Evolutionary conservation across 1,140 invertebrate species (phyloP), one percentile per base, ranked within the genome.

Genomic region (Drosophila pseudoananassae): DNA sequence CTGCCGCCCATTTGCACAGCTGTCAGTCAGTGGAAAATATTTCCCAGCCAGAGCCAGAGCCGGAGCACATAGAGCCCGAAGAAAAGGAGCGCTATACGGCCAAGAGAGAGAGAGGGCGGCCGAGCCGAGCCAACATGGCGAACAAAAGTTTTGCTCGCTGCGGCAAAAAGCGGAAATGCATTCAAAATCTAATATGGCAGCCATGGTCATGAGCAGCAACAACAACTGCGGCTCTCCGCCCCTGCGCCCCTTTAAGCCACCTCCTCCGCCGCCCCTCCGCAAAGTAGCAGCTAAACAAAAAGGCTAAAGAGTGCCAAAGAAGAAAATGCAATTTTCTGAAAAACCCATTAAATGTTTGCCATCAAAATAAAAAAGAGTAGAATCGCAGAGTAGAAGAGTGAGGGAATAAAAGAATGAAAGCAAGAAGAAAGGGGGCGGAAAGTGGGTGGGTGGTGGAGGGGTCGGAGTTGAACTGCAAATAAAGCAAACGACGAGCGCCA

Each of bases 161-260:
- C 83, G 82, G 83, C 82, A 87, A 88, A 90, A 90, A 87, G 78
- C 88, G 88, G 88, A 90, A 90, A 90, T 90, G 88, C 88, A 90
- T 90, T 90, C 88, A 90, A 90, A 90, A 91, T 90, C 88, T 90
- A 90, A 90, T 90, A 90, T 90, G 88, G 88, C 88, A 90, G 88
- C 88, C 88, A 90, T 90, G 88, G 88, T 90, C 88, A 90, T 90
- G 88, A 90, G 88, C 88, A 82, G 70, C 68, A 65, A 38, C 72
- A 57, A 33, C 68, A 50, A 38, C 65, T 66, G 51, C 52, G 43
- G 40, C 36, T 52, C 51, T 4, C 6, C 9, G 3, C 12, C 15
- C 2, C 14, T n/a, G 1, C 2, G 8, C 53, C n/a, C 55, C 40
- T 46, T 31, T 17, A 31, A n/a, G 10, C n/a, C 49, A 27, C 25